Evolutionary conservation across 23 tunicate genomes (phyloP).

Genomic region (Botrylloides violaceus): DNA sequence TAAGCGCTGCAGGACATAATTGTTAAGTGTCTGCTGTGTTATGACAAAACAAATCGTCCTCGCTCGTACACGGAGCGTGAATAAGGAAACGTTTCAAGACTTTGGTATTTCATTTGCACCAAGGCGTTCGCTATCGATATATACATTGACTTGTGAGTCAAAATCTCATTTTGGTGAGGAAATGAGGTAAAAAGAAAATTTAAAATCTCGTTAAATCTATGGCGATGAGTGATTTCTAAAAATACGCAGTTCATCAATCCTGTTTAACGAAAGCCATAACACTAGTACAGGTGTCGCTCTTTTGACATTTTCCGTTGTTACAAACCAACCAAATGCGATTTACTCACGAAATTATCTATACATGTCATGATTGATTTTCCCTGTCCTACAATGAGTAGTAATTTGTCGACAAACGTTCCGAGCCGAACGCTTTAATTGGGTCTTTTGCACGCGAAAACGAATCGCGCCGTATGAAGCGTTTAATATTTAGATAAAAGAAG

Average conservation of each 20-base stretch:
- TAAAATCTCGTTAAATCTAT: background rate
- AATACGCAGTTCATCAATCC: background rate
- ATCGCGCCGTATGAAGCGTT: too few relatives aligned
- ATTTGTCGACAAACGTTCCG: too few relatives aligned
- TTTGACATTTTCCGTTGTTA: background rate
- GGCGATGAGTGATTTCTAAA: background rate
- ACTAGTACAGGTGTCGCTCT: background rate
- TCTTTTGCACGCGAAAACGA: too few relatives aligned
- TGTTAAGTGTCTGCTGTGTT: slow-evolving; percentile 1
- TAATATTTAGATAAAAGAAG: too few relatives aligned
- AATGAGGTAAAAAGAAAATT: background rate
- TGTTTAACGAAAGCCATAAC: background rate
- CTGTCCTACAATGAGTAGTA: too few relatives aligned
- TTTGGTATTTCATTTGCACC: too few relatives aligned
- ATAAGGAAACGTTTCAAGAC: background rate
- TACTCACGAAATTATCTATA: background rate
- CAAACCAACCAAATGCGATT: background rate
- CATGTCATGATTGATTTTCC: background rate
- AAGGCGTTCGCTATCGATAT: too few relatives aligned
- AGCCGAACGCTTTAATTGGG: too few relatives aligned
- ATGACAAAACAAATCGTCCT: background rate
- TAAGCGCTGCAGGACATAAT: slow-evolving; percentile 1
- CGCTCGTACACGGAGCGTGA: background rate
- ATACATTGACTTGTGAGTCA: background rate
- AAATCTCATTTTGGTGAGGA: background rate